Base-by-base conservation (phyloP, 2,797 vertebrate species). In the Lophotriccus pileatus region DNA sequence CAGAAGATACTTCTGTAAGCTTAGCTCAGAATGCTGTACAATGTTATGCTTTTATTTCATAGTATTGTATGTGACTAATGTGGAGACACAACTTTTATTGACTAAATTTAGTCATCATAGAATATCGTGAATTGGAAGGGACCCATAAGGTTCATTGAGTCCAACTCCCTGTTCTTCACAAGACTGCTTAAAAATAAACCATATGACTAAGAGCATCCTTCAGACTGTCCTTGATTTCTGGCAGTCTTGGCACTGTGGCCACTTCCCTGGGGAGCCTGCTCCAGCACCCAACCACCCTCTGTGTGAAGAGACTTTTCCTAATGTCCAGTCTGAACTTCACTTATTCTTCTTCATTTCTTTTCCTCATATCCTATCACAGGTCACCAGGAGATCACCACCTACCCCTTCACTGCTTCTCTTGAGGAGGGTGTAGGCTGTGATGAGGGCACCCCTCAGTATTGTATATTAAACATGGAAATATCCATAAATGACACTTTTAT, bases 1-100 rank as follows among this genome's bases (percentile, higher is more conserved):
- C 60, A 93, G 56, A 32, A 32, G 69, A 89, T 94, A 49, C 76
- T 72, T 25, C 50, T 90, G n/a, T 68, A 93, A 83, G 80, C 44
- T 93, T 93, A 95, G 34, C 39, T 95, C 70, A 46, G 22, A 87
- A 75, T 90, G 81, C 84, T 94, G 85, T 76, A 84, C 46, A 81
- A 60, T 87, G 66, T 84, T 80, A 74, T 76, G 52, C 37, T 70
- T 97, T 92, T 83, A 93, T 96, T 93, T 84, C 84, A 70, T n/a
- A 60, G 4, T 64, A 52, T 3, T 41, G 24, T 41, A 50, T 2
- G 4, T 60, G 25, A 74, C 59, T 73, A 55, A 60, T 37, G 8
- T 52, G 22, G 27, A 36, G 22, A 62, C 27, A 66, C 19, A 85
- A 73, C 27, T 78, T 76, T 23, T 80, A 47, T 27, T 56, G 58